Conservation (phyloP, 2,888 invertebrate genomes). For the Julus scanicus region DNA sequence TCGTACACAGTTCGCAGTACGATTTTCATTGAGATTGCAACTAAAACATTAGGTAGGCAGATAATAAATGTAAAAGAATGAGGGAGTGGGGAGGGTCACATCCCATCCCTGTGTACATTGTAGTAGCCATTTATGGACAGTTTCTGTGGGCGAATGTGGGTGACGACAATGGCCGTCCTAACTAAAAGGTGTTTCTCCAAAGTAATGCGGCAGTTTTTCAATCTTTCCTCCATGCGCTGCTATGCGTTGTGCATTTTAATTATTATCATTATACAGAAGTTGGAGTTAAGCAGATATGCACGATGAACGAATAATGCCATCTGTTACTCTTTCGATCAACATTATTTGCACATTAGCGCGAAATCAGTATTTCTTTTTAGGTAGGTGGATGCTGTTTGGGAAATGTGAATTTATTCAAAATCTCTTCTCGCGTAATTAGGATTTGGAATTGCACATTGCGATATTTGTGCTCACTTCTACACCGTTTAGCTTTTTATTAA, state of each 20-base stretch:
- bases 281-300: background rate
- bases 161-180: background rate
- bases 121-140: conserved; percentile 2
- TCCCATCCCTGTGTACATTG: background rate
- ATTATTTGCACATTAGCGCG: background rate
- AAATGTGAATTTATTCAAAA: conserved; percentile 36
- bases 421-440: background rate
- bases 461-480: background rate
- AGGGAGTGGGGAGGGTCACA: background rate
- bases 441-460: background rate
- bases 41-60: background rate
- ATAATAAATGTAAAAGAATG: conserved; percentile 13
- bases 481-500: conserved; percentile 12
- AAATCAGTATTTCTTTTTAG: background rate
- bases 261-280: background rate
- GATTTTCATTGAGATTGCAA: background rate
- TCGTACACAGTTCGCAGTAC: background rate
- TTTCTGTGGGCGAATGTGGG: conserved; percentile 38
- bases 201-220: background rate
- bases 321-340: conserved; percentile 27
- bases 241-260: conserved; percentile 16
- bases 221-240: background rate
- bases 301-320: background rate
- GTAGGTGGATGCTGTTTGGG: background rate
- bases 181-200: conserved; percentile 10